Conservation (phyloP, 2,797 vertebrate species). For the Loriculus beryllinus region DNA sequence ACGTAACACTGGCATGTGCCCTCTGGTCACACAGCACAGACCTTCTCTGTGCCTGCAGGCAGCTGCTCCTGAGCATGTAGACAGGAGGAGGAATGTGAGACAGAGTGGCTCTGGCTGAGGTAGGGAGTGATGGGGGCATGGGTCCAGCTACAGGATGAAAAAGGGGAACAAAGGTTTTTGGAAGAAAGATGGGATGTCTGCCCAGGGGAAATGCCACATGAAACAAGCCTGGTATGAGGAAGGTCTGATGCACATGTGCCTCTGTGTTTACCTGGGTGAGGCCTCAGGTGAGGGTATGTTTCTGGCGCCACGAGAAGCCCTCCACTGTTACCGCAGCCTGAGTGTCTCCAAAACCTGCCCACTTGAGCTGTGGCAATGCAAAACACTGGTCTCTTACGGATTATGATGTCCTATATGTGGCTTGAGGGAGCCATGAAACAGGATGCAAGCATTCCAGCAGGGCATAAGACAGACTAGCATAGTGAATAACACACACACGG, state of each 20-base stretch:
- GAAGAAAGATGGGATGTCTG: not conserved
- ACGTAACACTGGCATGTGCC: not conserved
- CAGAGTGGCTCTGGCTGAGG: accelerated
- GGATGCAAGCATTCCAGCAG: not conserved
- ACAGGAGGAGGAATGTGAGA: not conserved
- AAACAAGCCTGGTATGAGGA: not conserved
- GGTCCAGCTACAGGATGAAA: not conserved
- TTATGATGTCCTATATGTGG: not conserved
- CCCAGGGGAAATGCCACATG: not conserved
- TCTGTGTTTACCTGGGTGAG: not conserved
- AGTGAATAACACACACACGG: not conserved
- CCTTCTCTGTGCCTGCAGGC: not conserved
- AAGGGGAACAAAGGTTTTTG: not conserved
- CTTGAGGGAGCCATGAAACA: not conserved
- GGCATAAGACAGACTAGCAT: not conserved
- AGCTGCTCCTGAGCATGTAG: not conserved
- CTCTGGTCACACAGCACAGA: not conserved
- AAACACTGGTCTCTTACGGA: not conserved
- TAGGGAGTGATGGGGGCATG: not conserved
- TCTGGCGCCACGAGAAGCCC: not conserved
- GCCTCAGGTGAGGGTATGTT: accelerated
- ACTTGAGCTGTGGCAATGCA: not conserved
- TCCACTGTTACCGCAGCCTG: not conserved
- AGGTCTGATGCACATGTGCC: accelerated
- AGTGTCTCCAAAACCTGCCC: not conserved